Evolutionary conservation across 2,797 vertebrate species (phyloP).

Genomic region (Atherinosoma microstoma): DNA sequence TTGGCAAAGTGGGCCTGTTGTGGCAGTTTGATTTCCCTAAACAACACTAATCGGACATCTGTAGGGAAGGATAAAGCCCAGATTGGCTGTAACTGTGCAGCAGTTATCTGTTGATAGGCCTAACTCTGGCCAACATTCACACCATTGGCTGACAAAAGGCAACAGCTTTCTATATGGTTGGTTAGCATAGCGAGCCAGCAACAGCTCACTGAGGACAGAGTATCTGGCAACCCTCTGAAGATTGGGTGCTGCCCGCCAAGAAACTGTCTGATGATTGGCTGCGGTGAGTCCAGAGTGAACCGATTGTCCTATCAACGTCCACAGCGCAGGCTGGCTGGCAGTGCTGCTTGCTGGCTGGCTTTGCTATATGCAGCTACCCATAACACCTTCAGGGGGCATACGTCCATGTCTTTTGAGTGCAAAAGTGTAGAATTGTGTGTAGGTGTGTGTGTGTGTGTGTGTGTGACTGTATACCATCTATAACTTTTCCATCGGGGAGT

Average conservation of each 20-base stretch:
- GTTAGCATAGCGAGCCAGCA: slow-evolving; percentile 58
- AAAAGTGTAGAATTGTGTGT: slow-evolving; percentile 15
- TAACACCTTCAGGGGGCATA: slow-evolving; percentile 76
- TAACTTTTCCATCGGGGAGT: slow-evolving; percentile 65
- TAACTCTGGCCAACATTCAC: slow-evolving; percentile 64
- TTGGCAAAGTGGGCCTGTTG: slow-evolving; percentile 68
- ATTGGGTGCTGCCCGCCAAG: slow-evolving; percentile 69
- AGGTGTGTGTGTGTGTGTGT: slow-evolving; percentile 22
- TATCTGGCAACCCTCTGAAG: slow-evolving; percentile 73
- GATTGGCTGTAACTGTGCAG: slow-evolving; percentile 70
- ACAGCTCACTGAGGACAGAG: slow-evolving; percentile 67
- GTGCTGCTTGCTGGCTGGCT: slow-evolving; percentile 74
- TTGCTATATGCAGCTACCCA: slow-evolving; percentile 62
- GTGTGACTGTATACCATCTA: slow-evolving; percentile 59
- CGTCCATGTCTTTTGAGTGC: slow-evolving; percentile 57
- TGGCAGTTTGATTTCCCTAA: slow-evolving; percentile 76
- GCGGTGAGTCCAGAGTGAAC: slow-evolving; percentile 58
- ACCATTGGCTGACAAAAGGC: slow-evolving; percentile 64
- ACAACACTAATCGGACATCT: slow-evolving; percentile 82
- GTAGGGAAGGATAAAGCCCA: slow-evolving; percentile 80
- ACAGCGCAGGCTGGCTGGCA: slow-evolving; percentile 59
- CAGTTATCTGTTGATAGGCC: slow-evolving; percentile 74
- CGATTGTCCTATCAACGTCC: slow-evolving; percentile 74
- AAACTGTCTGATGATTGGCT: slow-evolving; percentile 73
- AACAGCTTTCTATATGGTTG: slow-evolving; percentile 73